A percentile compares a stretch with the other conserved stretches of the same genome.
These are phyloP conservation scores for Cichlasoma orientale DNA, from an alignment of 2,797 vertebrate species.

Conservation along the genomic window DNA sequence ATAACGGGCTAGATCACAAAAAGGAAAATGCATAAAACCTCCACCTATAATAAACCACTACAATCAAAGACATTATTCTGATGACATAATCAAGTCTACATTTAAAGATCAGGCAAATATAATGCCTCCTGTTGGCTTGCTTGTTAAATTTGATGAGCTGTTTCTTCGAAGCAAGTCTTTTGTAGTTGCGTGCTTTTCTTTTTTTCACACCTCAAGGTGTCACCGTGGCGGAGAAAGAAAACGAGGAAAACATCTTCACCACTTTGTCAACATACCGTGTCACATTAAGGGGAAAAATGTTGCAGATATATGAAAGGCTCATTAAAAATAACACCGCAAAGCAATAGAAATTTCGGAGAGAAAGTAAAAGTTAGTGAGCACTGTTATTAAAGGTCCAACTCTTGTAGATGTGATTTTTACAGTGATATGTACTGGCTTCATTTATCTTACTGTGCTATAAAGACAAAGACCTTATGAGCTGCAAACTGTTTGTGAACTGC, in stretches of 20 bases:
- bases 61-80: conserved; percentile 5
- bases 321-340: not conserved
- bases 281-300: not conserved
- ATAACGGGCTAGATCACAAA: not conserved
- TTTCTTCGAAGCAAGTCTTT: not conserved
- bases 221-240: not conserved
- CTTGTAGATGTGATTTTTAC: too few relatives aligned
- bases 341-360: not conserved
- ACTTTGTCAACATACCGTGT: not conserved
- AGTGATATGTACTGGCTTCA: not conserved
- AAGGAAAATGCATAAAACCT: not conserved
- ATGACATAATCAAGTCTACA: not conserved
- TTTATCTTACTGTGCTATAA: not conserved
- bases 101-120: not conserved
- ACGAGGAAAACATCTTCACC: not conserved
- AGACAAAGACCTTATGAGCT: not conserved
- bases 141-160: conserved; percentile 5
- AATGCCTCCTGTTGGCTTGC: not conserved
- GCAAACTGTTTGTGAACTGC: not conserved
- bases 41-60: not conserved
- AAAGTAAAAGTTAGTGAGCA: not conserved
- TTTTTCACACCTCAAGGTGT: not conserved
- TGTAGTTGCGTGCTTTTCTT: not conserved
- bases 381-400: not conserved
- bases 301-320: not conserved